Conservation (phyloP, 1,140 invertebrate species). For the Globodera ellingtonae region DNA sequence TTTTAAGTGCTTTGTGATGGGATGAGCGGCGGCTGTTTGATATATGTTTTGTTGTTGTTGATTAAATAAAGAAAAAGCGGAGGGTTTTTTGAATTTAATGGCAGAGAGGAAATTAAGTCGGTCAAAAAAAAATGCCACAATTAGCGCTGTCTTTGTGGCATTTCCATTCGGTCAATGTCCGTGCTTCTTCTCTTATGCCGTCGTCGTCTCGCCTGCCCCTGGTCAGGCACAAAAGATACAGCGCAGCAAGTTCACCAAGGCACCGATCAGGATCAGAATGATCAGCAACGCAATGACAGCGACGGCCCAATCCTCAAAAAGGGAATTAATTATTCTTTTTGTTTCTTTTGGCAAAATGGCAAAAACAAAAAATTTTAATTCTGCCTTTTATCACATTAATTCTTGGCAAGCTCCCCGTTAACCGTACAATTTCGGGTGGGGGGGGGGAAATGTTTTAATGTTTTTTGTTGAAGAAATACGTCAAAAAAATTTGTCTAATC, state of each 20-base stretch:
- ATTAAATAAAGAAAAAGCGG: too few species aligned
- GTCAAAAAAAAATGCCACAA: not conserved
- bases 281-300: conserved; percentile 39
- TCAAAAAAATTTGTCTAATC: not conserved
- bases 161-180: too few species aligned
- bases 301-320: conserved; percentile 43
- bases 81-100: too few species aligned
- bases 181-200: too few species aligned
- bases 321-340: not conserved
- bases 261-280: conserved; percentile 42
- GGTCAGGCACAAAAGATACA: conserved; percentile 48
- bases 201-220: not conserved
- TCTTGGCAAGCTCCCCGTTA: not conserved
- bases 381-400: not conserved
- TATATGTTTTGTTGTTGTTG: too few species aligned
- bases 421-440: conserved; percentile 17
- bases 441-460: not conserved
- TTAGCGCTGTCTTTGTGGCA: not conserved
- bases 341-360: not conserved
- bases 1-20: too few species aligned
- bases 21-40: too few species aligned
- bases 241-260: conserved; percentile 45
- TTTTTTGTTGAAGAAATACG: conserved; percentile 7
- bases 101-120: too few species aligned
- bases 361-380: too few species aligned